phyloP scores from a whole-genome alignment of 2,888 invertebrate genomes.

The Hypomecis punctinalis region DNA sequence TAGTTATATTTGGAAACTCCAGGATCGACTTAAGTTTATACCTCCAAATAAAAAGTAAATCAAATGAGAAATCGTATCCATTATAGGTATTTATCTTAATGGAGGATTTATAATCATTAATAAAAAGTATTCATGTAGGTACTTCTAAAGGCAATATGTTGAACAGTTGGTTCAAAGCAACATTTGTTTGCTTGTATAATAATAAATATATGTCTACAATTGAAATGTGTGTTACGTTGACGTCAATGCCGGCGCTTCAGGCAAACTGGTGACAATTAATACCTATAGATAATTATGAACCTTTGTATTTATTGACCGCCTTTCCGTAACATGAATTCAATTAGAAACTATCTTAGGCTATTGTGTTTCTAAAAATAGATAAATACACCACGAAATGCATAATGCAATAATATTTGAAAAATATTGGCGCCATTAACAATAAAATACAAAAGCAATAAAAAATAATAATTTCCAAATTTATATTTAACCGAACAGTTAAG shows the following conservation, averaged over 20 bases:
- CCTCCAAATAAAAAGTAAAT: conserved; percentile 12
- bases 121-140: conserved; percentile 26
- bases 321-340: not conserved
- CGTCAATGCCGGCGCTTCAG: conserved; percentile 8
- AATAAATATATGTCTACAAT: not conserved
- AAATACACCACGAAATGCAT: too few relatives aligned
- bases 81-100: conserved; percentile 30
- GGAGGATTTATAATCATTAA: conserved; percentile 15
- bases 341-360: not conserved
- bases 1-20: not conserved
- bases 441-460: too few relatives aligned
- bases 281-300: conserved; percentile 9
- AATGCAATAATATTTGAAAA: too few relatives aligned
- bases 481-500: too few relatives aligned
- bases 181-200: conserved; percentile 17
- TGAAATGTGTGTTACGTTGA: conserved; percentile 18
- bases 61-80: conserved; percentile 17
- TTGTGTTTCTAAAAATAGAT: not conserved
- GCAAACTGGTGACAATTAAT: conserved; percentile 9
- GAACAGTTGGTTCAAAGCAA: conserved; percentile 20
- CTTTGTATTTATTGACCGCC: conserved; percentile 16
- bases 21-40: too few relatives aligned
- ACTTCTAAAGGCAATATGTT: conserved; percentile 7
- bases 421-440: too few relatives aligned
- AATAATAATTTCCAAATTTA: too few relatives aligned